These are phyloP conservation scores for Enteromius paludinosus DNA, from an alignment of 2,797 vertebrate genomes.

Conservation along the genomic window DNA sequence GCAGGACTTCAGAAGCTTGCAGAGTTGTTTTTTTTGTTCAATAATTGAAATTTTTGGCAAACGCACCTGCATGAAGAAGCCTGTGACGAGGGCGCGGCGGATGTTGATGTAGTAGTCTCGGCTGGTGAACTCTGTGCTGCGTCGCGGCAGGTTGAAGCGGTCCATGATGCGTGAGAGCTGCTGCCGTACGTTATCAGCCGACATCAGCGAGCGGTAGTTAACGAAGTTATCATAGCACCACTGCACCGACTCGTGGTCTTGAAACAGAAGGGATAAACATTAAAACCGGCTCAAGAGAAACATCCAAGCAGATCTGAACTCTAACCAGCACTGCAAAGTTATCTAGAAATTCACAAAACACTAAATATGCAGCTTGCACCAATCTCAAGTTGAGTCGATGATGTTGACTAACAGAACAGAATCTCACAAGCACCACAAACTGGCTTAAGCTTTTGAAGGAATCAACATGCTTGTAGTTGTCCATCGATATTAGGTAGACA, in stretches of 20 bases:
- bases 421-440: too few relatives aligned
- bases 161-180: conserved; percentile 99
- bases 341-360: not conserved
- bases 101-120: conserved; percentile 97
- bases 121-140: conserved; percentile 95
- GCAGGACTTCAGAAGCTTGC: not conserved
- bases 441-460: not conserved
- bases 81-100: conserved; percentile 93
- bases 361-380: not conserved
- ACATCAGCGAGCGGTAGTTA: conserved; percentile 99
- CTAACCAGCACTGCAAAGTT: not conserved
- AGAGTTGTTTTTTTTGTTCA: not conserved
- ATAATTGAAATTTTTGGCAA: not conserved
- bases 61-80: conserved; percentile 97
- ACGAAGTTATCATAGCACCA: conserved; percentile 99
- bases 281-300: conserved; percentile 8
- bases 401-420: not conserved
- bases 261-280: not conserved
- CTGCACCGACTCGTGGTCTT: conserved; percentile 98
- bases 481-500: not conserved
- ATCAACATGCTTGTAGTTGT: not conserved
- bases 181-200: conserved; percentile 98
- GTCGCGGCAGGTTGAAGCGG: conserved; percentile 94
- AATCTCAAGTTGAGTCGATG: not conserved
- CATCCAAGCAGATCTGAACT: conserved; percentile 10